Percentiles rank a stretch among this genome's conserved stretches.
Conservation (phyloP, 2,888 invertebrate genomes). For the Drosophila ustulata region DNA sequence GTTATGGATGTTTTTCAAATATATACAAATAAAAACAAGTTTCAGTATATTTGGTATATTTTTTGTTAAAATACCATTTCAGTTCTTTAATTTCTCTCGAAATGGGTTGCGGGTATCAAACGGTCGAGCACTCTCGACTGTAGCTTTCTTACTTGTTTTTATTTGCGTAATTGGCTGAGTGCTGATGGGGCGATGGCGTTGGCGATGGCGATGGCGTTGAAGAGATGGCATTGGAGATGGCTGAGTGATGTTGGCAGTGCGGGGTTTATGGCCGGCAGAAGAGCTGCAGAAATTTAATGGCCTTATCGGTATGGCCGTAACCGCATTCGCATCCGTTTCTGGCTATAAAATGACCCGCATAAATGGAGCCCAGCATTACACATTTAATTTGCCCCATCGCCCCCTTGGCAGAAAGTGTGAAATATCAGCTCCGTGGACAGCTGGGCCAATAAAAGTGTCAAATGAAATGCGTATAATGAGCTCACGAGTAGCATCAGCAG, state of each 20-base stretch:
- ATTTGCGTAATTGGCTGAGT: constrained; percentile 77
- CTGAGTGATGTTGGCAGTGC: constrained; percentile 60
- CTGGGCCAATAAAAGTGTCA: constrained; percentile 79
- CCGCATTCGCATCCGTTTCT: constrained; percentile 58
- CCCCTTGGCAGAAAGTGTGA: constrained; percentile 48
- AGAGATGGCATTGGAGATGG: constrained; percentile 14
- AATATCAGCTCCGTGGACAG: constrained; percentile 60
- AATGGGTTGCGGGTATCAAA: no score
- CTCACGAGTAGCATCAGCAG: constrained; percentile 16
- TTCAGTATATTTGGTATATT: no score
- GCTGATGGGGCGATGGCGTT: constrained; percentile 37
- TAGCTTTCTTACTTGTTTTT: no score
- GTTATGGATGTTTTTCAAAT: no score
- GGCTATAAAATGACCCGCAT: constrained; percentile 81
- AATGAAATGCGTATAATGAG: constrained; percentile 74
- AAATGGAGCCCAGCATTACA: constrained; percentile 59
- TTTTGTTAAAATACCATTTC: no score
- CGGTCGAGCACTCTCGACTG: no score
- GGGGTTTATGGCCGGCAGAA: constrained; percentile 64
- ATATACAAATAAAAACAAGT: no score
- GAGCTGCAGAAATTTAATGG: constrained; percentile 65
- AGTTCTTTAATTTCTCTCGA: no score
- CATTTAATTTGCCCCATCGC: constrained; percentile 53
- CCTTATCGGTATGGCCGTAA: constrained; percentile 65
- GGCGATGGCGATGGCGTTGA: constrained; percentile 3